Percentiles rank a stretch among this genome's conserved stretches.
Evolutionary conservation across 2,113 vertebrate species (phyloP).

Genomic region (Ceyx margarethae): DNA sequence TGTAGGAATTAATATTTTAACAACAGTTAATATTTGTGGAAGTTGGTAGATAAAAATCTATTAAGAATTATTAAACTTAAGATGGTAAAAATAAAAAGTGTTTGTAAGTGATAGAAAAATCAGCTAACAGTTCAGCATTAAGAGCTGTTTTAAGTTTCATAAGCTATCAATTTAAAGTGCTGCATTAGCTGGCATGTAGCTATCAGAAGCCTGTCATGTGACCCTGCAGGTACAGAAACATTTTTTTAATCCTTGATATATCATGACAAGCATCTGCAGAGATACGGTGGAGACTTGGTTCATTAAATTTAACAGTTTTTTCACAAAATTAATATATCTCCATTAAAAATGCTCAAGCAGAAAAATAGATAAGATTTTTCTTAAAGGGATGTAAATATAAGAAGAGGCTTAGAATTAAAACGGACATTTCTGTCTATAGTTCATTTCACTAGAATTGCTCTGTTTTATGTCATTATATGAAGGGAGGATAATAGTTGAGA

Average conservation of each 20-base stretch:
- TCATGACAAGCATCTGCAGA: constrained; percentile 20
- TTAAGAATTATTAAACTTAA: neutral
- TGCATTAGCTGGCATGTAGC: constrained; percentile 47
- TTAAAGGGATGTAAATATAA: neutral
- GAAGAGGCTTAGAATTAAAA: neutral
- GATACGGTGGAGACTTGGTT: neutral
- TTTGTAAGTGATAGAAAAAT: neutral
- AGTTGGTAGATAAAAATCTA: neutral
- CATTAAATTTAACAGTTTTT: neutral
- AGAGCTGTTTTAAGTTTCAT: constrained; percentile 47
- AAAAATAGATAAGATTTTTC: neutral
- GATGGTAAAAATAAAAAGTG: neutral
- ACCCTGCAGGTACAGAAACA: neutral
- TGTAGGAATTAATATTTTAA: neutral
- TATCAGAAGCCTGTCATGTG: constrained; percentile 35
- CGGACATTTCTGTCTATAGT: neutral
- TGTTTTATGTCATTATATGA: neutral
- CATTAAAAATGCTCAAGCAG: neutral
- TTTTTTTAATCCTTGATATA: constrained; percentile 23
- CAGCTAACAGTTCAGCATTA: neutral
- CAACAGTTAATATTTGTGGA: neutral
- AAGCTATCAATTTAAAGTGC: constrained; percentile 44
- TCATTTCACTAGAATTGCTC: neutral
- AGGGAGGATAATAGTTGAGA: neutral
- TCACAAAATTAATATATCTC: neutral